Conservation (phyloP, 2,797 vertebrate species). For the Pseudotriccus pelzelni region DNA sequence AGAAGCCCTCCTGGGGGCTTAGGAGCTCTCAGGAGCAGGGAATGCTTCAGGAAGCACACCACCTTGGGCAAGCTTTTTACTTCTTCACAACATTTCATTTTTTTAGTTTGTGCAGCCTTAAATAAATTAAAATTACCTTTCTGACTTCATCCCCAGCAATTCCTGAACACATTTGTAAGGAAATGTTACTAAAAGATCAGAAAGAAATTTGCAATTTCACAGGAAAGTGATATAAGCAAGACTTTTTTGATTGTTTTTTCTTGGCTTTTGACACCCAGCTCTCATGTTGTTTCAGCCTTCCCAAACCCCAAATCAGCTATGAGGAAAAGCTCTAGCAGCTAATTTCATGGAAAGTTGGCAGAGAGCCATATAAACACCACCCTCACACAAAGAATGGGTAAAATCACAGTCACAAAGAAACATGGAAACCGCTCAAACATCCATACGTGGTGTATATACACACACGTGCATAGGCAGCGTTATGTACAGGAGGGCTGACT, state of each 20-base stretch:
- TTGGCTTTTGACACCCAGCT: neutral
- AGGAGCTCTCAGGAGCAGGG: neutral
- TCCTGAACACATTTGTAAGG: neutral
- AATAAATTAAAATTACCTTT: neutral
- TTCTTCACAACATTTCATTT: neutral
- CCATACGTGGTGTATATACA: rapidly evolving
- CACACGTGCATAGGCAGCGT: rapidly evolving
- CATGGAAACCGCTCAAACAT: rapidly evolving
- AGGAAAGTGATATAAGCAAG: neutral
- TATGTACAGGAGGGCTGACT: rapidly evolving
- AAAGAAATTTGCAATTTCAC: neutral
- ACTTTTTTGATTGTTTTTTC: neutral
- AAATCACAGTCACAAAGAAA: neutral
- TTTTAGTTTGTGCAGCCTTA: neutral
- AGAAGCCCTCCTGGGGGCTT: neutral
- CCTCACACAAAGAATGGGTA: neutral
- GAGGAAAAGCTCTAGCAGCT: neutral
- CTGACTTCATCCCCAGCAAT: neutral
- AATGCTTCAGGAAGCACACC: neutral
- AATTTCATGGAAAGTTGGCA: neutral
- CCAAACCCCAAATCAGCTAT: neutral
- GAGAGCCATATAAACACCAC: neutral
- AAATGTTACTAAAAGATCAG: neutral
- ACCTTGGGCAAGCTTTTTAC: neutral
- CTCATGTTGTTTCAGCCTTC: neutral